Base-by-base conservation (phyloP, 2,797 vertebrate genomes). In the Rhinoraja longicauda region DNA sequence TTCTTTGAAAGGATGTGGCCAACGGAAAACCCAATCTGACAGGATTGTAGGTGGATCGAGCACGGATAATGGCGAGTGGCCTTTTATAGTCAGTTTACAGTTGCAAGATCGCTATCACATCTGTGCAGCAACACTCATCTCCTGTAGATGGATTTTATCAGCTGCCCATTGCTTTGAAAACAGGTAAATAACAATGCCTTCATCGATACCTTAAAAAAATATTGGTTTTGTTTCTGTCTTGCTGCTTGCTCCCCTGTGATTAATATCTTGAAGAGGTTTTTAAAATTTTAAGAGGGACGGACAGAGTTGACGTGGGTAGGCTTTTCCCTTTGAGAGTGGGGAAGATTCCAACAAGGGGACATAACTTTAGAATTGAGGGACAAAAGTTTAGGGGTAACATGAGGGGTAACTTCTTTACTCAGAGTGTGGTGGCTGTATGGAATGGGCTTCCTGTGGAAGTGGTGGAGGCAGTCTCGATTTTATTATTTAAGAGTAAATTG, bases 61-160 rank as follows among this genome's bases (percentile, higher is more conserved):
- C 24, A 75, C 90, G 4, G 13, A 0, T 26, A 67, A 45, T 45
- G 90, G 90, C 39, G 70, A 92, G 39, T 92, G 90, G 90, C 90
- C 90, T 53, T 92, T 92, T 75, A 36, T 73, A 73, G 70, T 62
- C 24, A 92, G 90, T 75, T 19, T 92, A 21, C 70, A 92, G 36
- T 0, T 45, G 5, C 1, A 53, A 15, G 13, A 39, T 15, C 4
- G n/a, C n/a, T n/a, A 29, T 9, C 90, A 92, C 26, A 0, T 19
- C 3, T 92, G 90, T 73, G 90, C 36, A 39, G 90, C 70, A 92
- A 92, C 90, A 36, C 90, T 92, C 29, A 39, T 92, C 26, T 73
- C 90, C 70, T 92, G 90, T 57, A 19, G 90, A 24, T 92, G 90
- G 90, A 45, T 92, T 92, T 17, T 92, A 13, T n/a, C 90, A 32